phyloP scores from a whole-genome alignment of 2,113 vertebrate genomes.

The Ochotona curzoniae region DNA sequence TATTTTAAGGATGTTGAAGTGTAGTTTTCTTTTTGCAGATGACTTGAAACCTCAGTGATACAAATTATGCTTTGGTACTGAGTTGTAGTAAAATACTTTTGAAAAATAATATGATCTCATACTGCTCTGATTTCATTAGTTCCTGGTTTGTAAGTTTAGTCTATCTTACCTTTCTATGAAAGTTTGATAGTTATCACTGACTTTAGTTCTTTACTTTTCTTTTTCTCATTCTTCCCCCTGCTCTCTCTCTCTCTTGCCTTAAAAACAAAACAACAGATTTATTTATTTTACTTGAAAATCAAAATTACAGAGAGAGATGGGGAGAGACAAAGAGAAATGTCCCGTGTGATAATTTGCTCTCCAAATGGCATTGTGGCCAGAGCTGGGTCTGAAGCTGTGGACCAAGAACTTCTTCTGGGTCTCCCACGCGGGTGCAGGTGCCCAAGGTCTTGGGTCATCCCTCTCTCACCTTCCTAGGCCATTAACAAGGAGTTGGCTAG shows the following conservation, averaged over 20 bases:
- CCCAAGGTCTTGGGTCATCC: no score
- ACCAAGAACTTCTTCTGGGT: no score
- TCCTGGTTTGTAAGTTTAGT: not conserved
- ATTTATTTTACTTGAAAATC: no score
- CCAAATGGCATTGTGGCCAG: not conserved
- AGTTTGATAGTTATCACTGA: not conserved
- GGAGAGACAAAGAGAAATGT: no score
- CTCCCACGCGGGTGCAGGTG: no score
- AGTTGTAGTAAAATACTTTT: slow-evolving; percentile 22
- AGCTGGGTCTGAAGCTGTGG: not conserved
- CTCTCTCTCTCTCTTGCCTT: not conserved
- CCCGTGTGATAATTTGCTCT: no score
- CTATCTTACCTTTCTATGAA: not conserved
- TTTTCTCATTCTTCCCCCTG: not conserved
- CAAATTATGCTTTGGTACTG: not conserved
- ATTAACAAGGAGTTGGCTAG: not conserved
- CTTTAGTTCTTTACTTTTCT: not conserved
- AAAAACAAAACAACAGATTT: no score
- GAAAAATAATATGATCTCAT: not conserved
- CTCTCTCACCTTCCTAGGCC: not conserved
- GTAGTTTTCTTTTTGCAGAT: slow-evolving; percentile 8
- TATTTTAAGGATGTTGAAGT: not conserved
- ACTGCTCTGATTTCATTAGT: not conserved
- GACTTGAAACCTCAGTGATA: not conserved
- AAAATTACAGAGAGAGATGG: no score